Conservation (phyloP, 1,140 invertebrate genomes). For the Anoplophora glabripennis region DNA sequence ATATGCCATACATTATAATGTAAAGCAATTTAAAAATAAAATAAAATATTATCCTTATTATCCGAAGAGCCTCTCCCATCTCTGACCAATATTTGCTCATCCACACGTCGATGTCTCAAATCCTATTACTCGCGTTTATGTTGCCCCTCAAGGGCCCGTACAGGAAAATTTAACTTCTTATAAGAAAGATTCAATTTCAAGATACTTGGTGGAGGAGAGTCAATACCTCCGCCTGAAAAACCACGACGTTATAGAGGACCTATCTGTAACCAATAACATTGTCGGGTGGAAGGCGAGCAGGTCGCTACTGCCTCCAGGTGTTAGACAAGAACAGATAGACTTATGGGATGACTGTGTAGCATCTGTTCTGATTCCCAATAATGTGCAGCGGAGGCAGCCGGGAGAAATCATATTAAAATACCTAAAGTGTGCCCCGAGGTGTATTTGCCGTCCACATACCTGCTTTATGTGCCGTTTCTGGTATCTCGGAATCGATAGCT, state of each 20-base stretch:
- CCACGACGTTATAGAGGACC: slow-evolving; percentile 30
- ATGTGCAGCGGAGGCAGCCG: slow-evolving; percentile 38
- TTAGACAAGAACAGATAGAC: slow-evolving; percentile 10
- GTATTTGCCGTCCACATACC: slow-evolving; percentile 41
- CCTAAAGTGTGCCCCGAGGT: slow-evolving; percentile 41
- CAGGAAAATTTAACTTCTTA: slow-evolving; percentile 18
- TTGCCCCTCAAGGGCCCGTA: slow-evolving; percentile 7
- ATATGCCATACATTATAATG: no score
- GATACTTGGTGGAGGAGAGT: slow-evolving; percentile 26
- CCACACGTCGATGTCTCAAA: not conserved
- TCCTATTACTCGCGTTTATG: slow-evolving; percentile 16
- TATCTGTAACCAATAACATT: slow-evolving; percentile 36
- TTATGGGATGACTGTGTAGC: slow-evolving; percentile 35
- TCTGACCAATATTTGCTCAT: no score
- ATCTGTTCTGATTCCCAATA: slow-evolving; percentile 45
- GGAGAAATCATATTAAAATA: slow-evolving; percentile 45
- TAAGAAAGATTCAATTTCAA: slow-evolving; percentile 31
- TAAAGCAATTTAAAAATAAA: no score
- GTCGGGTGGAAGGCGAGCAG: slow-evolving; percentile 25
- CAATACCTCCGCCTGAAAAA: slow-evolving; percentile 28
- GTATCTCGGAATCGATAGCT: slow-evolving; percentile 34
- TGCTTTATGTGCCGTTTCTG: slow-evolving; percentile 36
- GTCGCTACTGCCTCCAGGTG: not conserved
- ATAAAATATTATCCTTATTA: no score
- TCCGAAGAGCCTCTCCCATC: no score